Evolutionary conservation across 2,113 vertebrate genomes (phyloP).

Genomic region (Ailuropoda melanoleuca): DNA sequence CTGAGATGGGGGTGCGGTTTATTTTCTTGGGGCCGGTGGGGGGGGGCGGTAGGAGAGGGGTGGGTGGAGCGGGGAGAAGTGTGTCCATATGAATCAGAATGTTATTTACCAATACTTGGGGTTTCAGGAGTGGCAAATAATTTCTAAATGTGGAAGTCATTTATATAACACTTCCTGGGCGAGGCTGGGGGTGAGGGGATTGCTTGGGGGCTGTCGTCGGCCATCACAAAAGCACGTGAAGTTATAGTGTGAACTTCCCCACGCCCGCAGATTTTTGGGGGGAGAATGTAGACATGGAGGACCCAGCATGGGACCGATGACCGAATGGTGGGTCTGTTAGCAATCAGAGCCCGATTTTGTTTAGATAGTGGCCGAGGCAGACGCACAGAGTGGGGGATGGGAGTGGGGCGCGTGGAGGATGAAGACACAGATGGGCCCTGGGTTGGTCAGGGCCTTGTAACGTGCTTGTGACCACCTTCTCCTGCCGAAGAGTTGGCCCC

Average conservation of each 20-base stretch:
- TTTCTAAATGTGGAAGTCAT: not conserved
- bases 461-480: not conserved
- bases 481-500: not conserved
- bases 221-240: not conserved
- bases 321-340: not conserved
- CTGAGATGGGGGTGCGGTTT: not conserved
- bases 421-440: not conserved
- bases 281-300: not conserved
- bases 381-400: fast-evolving
- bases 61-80: not conserved
- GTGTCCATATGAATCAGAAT: fast-evolving
- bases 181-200: not conserved
- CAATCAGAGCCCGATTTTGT: not conserved
- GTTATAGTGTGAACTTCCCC: not conserved
- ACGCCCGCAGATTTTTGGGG: not conserved
- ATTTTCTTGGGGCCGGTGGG: not conserved
- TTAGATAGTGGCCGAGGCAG: not conserved
- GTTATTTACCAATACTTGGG: not conserved
- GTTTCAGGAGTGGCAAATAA: not conserved
- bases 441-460: not conserved
- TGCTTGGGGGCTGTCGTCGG: not conserved
- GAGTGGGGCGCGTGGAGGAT: too few relatives aligned
- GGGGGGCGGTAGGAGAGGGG: not conserved
- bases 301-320: not conserved
- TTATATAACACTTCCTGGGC: not conserved